A percentile compares a stretch with the other conserved stretches of the same genome.
Conservation (phyloP, 2,797 vertebrate species). For the Characodon lateralis region DNA sequence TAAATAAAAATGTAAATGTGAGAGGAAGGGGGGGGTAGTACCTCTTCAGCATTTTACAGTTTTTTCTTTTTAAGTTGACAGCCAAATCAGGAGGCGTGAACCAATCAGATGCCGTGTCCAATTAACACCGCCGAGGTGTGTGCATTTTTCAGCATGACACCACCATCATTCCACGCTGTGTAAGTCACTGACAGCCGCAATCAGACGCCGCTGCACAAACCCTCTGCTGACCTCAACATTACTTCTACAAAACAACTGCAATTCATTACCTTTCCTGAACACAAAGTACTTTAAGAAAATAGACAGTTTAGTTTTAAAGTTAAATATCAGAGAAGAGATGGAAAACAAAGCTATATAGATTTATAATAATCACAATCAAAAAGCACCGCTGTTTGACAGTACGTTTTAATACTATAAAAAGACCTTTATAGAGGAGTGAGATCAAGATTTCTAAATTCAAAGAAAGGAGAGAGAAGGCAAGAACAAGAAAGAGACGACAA, state of each 20-base stretch:
- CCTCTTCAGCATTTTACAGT: slow-evolving; percentile 69
- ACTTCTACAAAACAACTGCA: slow-evolving; percentile 4
- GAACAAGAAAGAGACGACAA: slow-evolving; percentile 55
- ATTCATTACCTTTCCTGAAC: slow-evolving; percentile 11
- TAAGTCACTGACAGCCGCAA: slow-evolving; percentile 57
- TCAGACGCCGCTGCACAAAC: slow-evolving; percentile 32
- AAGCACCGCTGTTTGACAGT: slow-evolving; percentile 22
- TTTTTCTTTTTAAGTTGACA: slow-evolving; percentile 74
- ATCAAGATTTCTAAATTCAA: slow-evolving; percentile 18
- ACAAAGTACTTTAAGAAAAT: not conserved
- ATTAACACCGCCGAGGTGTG: slow-evolving; percentile 79
- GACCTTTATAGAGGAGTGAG: slow-evolving; percentile 30
- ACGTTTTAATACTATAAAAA: slow-evolving; percentile 26
- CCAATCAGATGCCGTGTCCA: slow-evolving; percentile 80
- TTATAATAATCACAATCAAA: not conserved
- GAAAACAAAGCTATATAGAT: slow-evolving; percentile 4
- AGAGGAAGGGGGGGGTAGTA: slow-evolving; percentile 13
- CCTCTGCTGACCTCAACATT: slow-evolving; percentile 21
- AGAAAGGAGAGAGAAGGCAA: slow-evolving; percentile 16
- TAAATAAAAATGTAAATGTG: slow-evolving; percentile 6
- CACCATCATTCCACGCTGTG: slow-evolving; percentile 58
- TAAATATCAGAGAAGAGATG: not conserved
- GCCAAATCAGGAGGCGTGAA: slow-evolving; percentile 70
- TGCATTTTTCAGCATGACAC: slow-evolving; percentile 72
- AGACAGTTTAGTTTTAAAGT: not conserved